A percentile compares a stretch with the other conserved stretches of the same genome.
phyloP scores from a whole-genome alignment of 2,888 invertebrate species.

The Melinaea marsaeus region DNA sequence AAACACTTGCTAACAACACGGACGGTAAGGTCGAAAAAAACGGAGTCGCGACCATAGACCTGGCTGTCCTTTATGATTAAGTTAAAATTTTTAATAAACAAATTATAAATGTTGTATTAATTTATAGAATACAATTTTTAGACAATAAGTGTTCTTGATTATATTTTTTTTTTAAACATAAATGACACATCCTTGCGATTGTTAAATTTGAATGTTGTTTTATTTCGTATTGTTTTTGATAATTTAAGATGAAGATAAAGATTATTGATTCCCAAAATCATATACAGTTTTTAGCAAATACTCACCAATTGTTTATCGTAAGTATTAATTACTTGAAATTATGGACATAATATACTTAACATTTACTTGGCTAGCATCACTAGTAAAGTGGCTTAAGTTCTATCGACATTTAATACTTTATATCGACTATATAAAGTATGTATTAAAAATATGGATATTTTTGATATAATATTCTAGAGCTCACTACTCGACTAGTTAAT shows the following conservation, averaged over 20 bases:
- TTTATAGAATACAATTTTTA: slow-evolving; percentile 5
- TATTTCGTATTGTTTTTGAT: not conserved
- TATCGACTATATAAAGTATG: too few relatives aligned
- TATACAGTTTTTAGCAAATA: too few relatives aligned
- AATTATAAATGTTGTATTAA: not conserved
- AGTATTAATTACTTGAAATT: not conserved
- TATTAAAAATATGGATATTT: too few relatives aligned
- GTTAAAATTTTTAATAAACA: not conserved
- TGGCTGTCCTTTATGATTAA: too few relatives aligned
- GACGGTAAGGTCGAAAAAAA: too few relatives aligned
- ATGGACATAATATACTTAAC: not conserved
- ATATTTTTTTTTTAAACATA: slow-evolving; percentile 12
- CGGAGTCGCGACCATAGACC: too few relatives aligned
- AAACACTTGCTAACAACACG: too few relatives aligned
- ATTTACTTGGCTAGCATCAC: too few relatives aligned
- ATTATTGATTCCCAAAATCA: not conserved
- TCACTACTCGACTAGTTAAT: too few relatives aligned
- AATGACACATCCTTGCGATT: slow-evolving; percentile 11
- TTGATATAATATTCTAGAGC: too few relatives aligned
- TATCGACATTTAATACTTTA: too few relatives aligned
- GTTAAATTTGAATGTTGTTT: slow-evolving; percentile 16
- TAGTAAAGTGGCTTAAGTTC: too few relatives aligned
- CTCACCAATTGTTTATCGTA: not conserved
- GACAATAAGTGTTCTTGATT: slow-evolving; percentile 11
- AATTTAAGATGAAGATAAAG: not conserved